Conservation (phyloP, 2,888 invertebrate genomes). For the Leuctra nigra region DNA sequence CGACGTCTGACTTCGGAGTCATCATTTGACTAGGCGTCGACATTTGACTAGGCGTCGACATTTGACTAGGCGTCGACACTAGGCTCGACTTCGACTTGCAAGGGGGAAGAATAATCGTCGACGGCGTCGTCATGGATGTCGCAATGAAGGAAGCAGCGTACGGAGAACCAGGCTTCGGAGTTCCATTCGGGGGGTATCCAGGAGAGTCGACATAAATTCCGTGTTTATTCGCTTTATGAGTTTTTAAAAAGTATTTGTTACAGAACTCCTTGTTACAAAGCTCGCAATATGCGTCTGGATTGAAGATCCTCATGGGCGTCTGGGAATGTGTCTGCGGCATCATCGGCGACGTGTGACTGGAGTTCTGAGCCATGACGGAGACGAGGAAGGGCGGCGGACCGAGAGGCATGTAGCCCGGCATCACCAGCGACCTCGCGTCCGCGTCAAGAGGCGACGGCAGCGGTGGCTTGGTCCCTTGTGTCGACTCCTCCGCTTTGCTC, state of each 20-base stretch:
- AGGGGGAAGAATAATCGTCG: slow-evolving; percentile 30
- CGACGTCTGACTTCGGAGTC: slow-evolving; percentile 8
- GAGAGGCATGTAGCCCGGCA: slow-evolving; percentile 22
- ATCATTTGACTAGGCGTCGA: slow-evolving; percentile 18
- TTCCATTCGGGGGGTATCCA: slow-evolving; percentile 26
- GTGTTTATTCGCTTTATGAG: slow-evolving; percentile 96
- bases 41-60: slow-evolving; percentile 2
- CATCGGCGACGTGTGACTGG: background rate
- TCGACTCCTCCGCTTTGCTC: slow-evolving; percentile 35
- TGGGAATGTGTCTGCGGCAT: slow-evolving; percentile 3
- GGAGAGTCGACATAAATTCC: slow-evolving; percentile 71
- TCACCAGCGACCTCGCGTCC: slow-evolving; percentile 12
- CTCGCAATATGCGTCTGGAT: slow-evolving; percentile 95
- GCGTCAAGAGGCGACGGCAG: background rate
- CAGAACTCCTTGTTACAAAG: slow-evolving; percentile 98
- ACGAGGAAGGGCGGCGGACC: slow-evolving; percentile 21
- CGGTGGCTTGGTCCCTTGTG: slow-evolving; percentile 30
- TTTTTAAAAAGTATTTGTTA: slow-evolving; percentile 96
- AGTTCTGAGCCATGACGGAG: slow-evolving; percentile 15
- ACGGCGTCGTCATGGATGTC: slow-evolving; percentile 20
- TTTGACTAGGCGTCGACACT: slow-evolving; percentile 3
- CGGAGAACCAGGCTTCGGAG: slow-evolving; percentile 1
- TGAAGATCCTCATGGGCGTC: slow-evolving; percentile 63
- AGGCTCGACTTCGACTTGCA: too few species aligned
- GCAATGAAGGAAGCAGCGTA: slow-evolving; percentile 19